Percentiles rank a stretch among this genome's conserved stretches.
phyloP scores from a whole-genome alignment of 2,113 vertebrate genomes.

The Tinamus guttatus region DNA sequence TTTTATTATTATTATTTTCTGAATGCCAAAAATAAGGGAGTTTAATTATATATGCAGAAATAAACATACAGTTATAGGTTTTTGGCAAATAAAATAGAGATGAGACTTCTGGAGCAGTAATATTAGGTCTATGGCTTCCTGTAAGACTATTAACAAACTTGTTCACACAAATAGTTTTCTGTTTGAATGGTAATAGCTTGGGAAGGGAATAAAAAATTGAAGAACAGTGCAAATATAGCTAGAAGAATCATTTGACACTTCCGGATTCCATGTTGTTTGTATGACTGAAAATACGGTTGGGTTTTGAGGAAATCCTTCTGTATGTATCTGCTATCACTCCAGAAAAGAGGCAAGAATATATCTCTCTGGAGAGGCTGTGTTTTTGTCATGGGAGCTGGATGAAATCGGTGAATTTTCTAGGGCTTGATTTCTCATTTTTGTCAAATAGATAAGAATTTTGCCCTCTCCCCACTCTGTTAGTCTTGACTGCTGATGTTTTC shows the following conservation, averaged over 20 bases:
- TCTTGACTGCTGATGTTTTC: not conserved
- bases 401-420: not conserved
- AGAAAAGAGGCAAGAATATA: not conserved
- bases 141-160: not conserved
- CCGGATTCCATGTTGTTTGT: not conserved
- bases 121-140: not conserved
- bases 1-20: not conserved
- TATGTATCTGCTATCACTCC: not conserved
- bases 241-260: not conserved
- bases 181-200: not conserved
- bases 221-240: not conserved
- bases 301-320: not conserved
- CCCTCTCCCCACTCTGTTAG: accelerated
- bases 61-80: not conserved
- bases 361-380: not conserved
- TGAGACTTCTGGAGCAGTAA: not conserved
- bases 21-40: not conserved
- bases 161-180: not conserved
- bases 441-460: not conserved
- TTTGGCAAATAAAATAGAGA: not conserved
- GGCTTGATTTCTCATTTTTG: not conserved
- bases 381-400: not conserved
- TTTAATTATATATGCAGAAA: not conserved
- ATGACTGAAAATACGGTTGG: not conserved
- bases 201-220: not conserved